Evolutionary conservation across 2,113 vertebrate species (phyloP).

Genomic region (Pedionomus torquatus): DNA sequence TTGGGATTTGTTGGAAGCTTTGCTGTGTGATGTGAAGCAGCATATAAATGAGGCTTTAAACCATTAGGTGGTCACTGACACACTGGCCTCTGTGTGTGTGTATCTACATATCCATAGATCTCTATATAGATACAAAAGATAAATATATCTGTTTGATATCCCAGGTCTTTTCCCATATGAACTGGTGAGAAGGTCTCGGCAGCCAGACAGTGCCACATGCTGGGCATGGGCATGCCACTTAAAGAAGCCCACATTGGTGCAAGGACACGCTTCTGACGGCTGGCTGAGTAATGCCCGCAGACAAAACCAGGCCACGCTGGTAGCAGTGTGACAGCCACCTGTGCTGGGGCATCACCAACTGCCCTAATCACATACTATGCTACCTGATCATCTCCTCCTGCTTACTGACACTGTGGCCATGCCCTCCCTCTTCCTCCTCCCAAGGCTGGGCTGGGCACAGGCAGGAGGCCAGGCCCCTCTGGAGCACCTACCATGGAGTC

Average conservation of each 20-base stretch:
- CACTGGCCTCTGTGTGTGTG: not conserved
- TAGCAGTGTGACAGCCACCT: accelerated
- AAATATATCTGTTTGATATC: accelerated
- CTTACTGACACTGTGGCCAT: accelerated
- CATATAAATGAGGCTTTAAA: not conserved
- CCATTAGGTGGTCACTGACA: not conserved
- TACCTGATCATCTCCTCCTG: not conserved
- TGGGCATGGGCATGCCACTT: not conserved
- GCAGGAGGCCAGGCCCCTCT: not conserved
- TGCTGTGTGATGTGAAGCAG: not conserved
- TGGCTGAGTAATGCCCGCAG: not conserved
- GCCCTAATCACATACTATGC: not conserved
- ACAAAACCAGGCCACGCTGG: accelerated
- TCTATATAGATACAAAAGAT: accelerated
- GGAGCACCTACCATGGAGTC: not conserved
- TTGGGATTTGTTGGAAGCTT: not conserved
- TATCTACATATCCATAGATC: accelerated
- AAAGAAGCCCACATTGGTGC: not conserved
- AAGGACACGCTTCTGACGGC: accelerated
- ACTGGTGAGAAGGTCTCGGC: accelerated
- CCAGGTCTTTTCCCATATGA: not conserved
- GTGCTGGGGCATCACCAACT: not conserved
- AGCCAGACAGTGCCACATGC: not conserved
- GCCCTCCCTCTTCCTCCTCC: not conserved
- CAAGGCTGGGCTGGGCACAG: accelerated